Conservation (phyloP, 1,140 invertebrate genomes). For the Radopholus similis region DNA sequence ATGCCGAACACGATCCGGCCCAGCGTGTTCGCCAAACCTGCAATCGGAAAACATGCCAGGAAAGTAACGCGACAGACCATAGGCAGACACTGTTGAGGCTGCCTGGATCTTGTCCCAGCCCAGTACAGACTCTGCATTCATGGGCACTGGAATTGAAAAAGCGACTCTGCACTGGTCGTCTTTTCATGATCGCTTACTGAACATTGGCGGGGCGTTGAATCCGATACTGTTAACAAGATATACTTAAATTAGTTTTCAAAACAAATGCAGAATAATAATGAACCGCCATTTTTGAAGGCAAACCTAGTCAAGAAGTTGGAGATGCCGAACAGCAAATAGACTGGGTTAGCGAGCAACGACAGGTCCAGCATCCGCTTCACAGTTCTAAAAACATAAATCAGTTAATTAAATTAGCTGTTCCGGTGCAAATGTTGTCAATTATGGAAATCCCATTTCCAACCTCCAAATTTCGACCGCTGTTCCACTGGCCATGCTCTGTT, state of each 20-base stretch:
- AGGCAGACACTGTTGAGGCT: conserved; percentile 83
- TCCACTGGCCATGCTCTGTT: conserved; percentile 16
- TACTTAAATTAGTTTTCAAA: too few species aligned
- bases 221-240: conserved; percentile 70
- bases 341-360: conserved; percentile 74
- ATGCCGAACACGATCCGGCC: conserved; percentile 68
- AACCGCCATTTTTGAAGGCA: too few species aligned
- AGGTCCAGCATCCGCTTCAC: conserved; percentile 80
- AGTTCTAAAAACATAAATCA: conserved; percentile 55
- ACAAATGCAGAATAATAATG: not conserved
- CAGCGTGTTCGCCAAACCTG: conserved; percentile 76
- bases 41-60: conserved; percentile 65
- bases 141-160: conserved; percentile 57
- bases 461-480: conserved; percentile 38
- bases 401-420: conserved; percentile 34
- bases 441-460: too few species aligned
- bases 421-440: not conserved
- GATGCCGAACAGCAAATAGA: conserved; percentile 83
- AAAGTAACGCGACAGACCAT: conserved; percentile 71
- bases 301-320: conserved; percentile 87
- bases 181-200: conserved; percentile 65
- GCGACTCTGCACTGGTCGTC: not conserved
- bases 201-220: conserved; percentile 86
- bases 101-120: conserved; percentile 70
- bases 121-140: conserved; percentile 60